Percentiles rank a stretch among this genome's conserved stretches.
These are phyloP conservation scores for Chrysopilus asiliformis DNA, from an alignment of 2,888 invertebrate species.

Conservation along the genomic window DNA sequence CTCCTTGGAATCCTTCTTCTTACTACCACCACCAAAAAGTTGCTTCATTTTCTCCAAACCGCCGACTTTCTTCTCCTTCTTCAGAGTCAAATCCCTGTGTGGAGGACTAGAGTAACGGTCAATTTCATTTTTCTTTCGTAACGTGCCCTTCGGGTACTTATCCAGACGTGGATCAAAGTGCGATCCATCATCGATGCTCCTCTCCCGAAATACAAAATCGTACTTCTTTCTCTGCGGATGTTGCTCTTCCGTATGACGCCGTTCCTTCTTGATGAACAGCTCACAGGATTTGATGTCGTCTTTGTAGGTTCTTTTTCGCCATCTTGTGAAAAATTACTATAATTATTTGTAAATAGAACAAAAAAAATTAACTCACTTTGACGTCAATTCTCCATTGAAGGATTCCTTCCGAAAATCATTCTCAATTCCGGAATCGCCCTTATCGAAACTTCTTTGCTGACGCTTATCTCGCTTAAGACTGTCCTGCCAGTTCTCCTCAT, in stretches of 20 bases:
- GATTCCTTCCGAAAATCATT: conserved; percentile 67
- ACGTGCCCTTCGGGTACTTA: conserved; percentile 41
- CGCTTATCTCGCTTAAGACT: conserved; percentile 43
- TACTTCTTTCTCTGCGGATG: conserved; percentile 38
- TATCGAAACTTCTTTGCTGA: conserved; percentile 38
- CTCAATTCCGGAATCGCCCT: conserved; percentile 64
- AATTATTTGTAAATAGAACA: conserved; percentile 13
- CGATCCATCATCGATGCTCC: conserved; percentile 53
- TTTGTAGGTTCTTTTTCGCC: conserved; percentile 38
- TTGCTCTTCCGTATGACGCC: conserved; percentile 54
- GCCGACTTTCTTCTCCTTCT: conserved; percentile 48
- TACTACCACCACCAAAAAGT: conserved; percentile 55
- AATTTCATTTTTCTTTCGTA: conserved; percentile 23
- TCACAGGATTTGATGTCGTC: conserved; percentile 59
- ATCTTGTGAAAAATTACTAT: conserved; percentile 29
- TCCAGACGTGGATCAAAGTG: conserved; percentile 50
- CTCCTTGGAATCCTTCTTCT: conserved; percentile 52
- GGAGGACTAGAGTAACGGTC: conserved; percentile 16
- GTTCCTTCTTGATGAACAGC: conserved; percentile 56
- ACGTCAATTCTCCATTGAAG: conserved; percentile 40
- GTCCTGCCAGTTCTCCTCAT: conserved; percentile 46
- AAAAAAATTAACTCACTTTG: conserved; percentile 23
- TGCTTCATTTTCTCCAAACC: conserved; percentile 66
- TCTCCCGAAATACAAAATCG: conserved; percentile 41
- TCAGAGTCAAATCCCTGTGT: conserved; percentile 25